phyloP scores from a whole-genome alignment of 2,797 vertebrate genomes.

The Antrozous pallidus region DNA sequence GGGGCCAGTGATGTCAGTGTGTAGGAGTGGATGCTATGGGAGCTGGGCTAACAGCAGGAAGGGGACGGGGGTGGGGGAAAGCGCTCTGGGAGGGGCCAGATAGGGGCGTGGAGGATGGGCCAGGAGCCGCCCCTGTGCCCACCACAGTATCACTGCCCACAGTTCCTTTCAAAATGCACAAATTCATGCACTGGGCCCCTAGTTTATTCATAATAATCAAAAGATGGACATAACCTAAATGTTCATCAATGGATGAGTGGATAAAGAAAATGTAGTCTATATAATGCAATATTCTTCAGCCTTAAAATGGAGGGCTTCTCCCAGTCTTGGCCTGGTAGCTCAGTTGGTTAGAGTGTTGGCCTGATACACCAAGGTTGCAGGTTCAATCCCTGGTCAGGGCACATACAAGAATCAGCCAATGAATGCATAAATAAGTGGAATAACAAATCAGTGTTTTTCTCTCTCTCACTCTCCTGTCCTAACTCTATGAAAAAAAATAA shows the following conservation, averaged over 20 bases:
- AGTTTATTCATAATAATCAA: background rate
- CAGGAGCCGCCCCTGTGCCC: too few species aligned
- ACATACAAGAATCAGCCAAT: background rate
- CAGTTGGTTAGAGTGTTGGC: background rate
- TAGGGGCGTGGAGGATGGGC: too few species aligned
- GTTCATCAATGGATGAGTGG: background rate
- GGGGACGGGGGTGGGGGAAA: too few species aligned
- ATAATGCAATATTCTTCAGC: background rate
- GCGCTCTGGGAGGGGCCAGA: too few species aligned
- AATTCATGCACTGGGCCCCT: too few species aligned
- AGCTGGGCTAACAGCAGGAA: too few species aligned
- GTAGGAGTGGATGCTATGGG: too few species aligned
- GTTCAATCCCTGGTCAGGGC: background rate
- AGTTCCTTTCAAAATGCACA: too few species aligned
- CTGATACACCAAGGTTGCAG: background rate
- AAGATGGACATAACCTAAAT: background rate
- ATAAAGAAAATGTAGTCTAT: background rate
- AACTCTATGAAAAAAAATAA: background rate
- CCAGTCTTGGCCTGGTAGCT: background rate
- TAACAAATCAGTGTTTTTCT: background rate
- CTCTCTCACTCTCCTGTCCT: background rate
- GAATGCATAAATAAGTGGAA: background rate
- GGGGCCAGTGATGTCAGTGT: too few species aligned
- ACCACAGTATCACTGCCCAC: too few species aligned
- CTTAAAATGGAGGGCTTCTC: background rate